phyloP scores from a whole-genome alignment of 2,797 vertebrate species.

The Lepilemur septentrionalis region DNA sequence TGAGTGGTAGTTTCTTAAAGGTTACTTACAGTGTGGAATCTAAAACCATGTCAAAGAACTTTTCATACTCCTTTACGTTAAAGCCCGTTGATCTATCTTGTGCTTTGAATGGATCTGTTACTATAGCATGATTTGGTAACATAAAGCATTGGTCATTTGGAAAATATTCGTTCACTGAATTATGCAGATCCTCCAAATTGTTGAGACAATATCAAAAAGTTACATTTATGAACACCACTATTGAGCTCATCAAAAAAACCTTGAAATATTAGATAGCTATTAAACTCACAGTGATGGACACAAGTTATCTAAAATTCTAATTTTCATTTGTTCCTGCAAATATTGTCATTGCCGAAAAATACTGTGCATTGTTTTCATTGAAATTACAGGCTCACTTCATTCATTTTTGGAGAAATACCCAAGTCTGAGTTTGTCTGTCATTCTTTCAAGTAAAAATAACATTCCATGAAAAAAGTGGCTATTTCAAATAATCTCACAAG shows the following conservation, averaged over 20 bases:
- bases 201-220: not conserved
- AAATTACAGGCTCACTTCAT: conserved; percentile 14
- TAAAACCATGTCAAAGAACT: not conserved
- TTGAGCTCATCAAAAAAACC: not conserved
- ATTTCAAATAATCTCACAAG: not conserved
- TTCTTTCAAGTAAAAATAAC: conserved; percentile 52
- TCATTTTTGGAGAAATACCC: not conserved
- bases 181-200: conserved; percentile 8
- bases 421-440: conserved; percentile 1
- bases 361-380: not conserved
- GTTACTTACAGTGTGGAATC: not conserved
- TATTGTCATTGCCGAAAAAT: not conserved
- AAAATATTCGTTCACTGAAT: not conserved
- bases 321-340: not conserved
- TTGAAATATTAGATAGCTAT: not conserved
- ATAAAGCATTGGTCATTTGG: not conserved
- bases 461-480: not conserved
- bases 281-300: not conserved
- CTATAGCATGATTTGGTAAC: not conserved
- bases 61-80: not conserved
- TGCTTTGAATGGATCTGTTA: conserved; percentile 12
- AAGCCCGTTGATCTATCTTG: conserved; percentile 34
- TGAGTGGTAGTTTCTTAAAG: conserved; percentile 22
- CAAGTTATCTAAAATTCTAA: conserved; percentile 7
- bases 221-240: not conserved